Evolutionary conservation across 2,888 invertebrate genomes (phyloP).

Genomic region (Pyrochroa serraticornis): DNA sequence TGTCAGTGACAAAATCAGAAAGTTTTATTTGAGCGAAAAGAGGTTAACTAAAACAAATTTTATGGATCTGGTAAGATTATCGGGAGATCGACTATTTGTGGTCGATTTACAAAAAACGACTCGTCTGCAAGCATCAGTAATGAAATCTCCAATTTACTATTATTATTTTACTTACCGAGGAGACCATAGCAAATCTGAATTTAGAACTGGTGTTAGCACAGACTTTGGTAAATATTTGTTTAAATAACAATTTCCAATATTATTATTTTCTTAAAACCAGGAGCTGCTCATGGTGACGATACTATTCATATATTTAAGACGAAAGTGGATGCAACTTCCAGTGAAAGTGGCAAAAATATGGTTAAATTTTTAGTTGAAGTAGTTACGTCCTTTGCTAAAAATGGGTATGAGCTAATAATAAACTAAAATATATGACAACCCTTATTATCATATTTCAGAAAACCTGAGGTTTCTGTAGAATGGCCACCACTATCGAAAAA

Average conservation of each 20-base stretch:
- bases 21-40: slow-evolving; percentile 48
- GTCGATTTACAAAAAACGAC: slow-evolving; percentile 66
- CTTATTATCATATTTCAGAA: slow-evolving; percentile 6
- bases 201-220: slow-evolving; percentile 60
- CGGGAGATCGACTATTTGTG: slow-evolving; percentile 70
- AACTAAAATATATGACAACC: slow-evolving; percentile 3
- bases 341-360: slow-evolving; percentile 60
- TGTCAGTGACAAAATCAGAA: slow-evolving; percentile 47
- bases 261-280: slow-evolving; percentile 49
- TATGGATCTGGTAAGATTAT: slow-evolving; percentile 48
- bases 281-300: slow-evolving; percentile 70
- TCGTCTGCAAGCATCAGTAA: slow-evolving; percentile 64
- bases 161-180: slow-evolving; percentile 70
- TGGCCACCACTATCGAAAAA: slow-evolving; percentile 61
- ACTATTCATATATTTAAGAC: slow-evolving; percentile 60
- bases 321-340: slow-evolving; percentile 50
- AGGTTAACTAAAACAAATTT: slow-evolving; percentile 44
- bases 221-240: slow-evolving; percentile 43
- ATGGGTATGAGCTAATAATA: slow-evolving; percentile 58
- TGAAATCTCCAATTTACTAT: slow-evolving; percentile 67
- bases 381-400: slow-evolving; percentile 60
- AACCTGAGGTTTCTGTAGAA: slow-evolving; percentile 32
- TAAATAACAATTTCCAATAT: background rate
- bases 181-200: slow-evolving; percentile 64
- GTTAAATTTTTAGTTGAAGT: slow-evolving; percentile 60